Base-by-base conservation (phyloP, 2,113 vertebrate species). In the Neogobius melanostomus region DNA sequence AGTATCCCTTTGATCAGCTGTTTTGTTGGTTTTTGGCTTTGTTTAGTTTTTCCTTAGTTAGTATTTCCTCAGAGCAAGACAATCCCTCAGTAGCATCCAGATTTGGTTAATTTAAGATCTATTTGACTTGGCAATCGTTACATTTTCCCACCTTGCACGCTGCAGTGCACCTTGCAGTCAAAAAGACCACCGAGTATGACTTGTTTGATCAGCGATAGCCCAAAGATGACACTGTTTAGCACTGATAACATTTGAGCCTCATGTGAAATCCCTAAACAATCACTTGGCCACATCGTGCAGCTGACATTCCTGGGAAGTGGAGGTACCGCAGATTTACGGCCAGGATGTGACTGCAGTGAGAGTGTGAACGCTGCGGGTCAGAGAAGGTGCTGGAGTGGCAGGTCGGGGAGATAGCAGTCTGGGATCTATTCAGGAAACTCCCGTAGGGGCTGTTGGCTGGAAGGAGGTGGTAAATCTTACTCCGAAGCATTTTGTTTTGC, bases 161-260 rank as follows among this genome's bases (percentile, higher is more conserved):
- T 21, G 36, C 56, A 59, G 36, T 12, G 28, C 56, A 59, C 21
- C 11, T 6, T 11, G 21, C 8, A 56, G 28, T 21, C 0, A 56
- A 21, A 59, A 59, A 12, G 51, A 72, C 70, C 48, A 45, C 46
- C 65, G 28, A 79, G 77, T 82, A 84, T 88, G 84, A 70, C 8
- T 7, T 65, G n/a, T 63, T 79, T 66, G 46, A 79, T 86, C 63
- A 74, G 59, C 68, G 83, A 84, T 80, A 82, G 70, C 63, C 51
- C 47, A 48, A 64, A 74, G 81, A 90, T 69, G 81, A 61, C 59
- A 61, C 12, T 85, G 81, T 80, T 74, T 17, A 71, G 75, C 64
- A 61, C 81, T 83, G 89, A 92, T 91, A 92, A 92, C 84, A 69
- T 76, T 82, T 91, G 88, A 85, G 88, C 90, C 87, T 89, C 88